A percentile compares a stretch with the other conserved stretches of the same genome.
Conservation (phyloP, 30 jellyfish, hydroid and myxozoan genomes). For the Cassiopea xamachana region DNA sequence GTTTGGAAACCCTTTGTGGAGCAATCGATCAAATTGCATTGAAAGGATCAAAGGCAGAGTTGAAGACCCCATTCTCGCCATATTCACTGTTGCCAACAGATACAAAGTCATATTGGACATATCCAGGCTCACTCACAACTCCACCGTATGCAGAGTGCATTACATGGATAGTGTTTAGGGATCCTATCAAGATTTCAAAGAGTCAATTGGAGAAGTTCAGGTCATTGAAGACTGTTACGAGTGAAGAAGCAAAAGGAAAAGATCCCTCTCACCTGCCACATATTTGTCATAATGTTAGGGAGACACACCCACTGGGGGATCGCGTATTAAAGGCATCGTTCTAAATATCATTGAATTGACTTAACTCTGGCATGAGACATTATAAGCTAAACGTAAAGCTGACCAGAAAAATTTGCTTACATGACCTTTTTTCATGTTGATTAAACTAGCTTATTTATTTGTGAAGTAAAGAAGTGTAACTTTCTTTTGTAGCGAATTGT, state of each 20-base stretch:
- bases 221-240: conserved; percentile 58
- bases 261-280: conserved; percentile 26
- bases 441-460: too few species aligned
- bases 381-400: too few species aligned
- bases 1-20: conserved; percentile 58
- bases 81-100: conserved; percentile 75
- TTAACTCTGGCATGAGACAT: background rate
- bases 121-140: conserved; percentile 97
- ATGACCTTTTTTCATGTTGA: too few species aligned
- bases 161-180: conserved; percentile 92
- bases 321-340: conserved; percentile 75
- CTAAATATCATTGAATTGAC: background rate
- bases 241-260: conserved; percentile 48
- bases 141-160: conserved; percentile 95
- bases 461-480: too few species aligned
- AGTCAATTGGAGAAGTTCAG: conserved; percentile 71
- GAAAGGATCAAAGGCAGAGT: conserved; percentile 29
- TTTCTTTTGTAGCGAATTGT: too few species aligned
- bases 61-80: conserved; percentile 69
- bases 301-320: conserved; percentile 73
- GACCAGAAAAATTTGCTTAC: too few species aligned
- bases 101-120: conserved; percentile 75
- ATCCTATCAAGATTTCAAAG: conserved; percentile 70
- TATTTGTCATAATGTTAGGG: conserved; percentile 79
- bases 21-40: conserved; percentile 47